Conservation (phyloP, 2,113 vertebrate genomes). For the Bubo blakistoni region DNA sequence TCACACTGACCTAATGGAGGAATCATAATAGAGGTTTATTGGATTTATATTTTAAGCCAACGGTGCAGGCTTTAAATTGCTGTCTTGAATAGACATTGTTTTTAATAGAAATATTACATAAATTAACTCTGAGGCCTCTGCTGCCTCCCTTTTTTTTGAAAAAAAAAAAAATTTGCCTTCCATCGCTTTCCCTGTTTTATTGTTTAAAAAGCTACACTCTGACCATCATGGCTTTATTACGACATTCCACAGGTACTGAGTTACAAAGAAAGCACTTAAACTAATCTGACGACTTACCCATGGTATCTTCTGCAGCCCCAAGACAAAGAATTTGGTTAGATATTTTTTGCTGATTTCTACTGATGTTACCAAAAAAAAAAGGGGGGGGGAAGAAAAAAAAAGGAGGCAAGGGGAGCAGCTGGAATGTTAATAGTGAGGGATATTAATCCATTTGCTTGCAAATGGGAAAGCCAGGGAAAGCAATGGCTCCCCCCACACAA, state of each 20-base stretch:
- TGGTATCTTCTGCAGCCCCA: conserved; percentile 43
- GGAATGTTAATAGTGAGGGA: not conserved
- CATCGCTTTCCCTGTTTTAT: not conserved
- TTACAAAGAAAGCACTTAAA: not conserved
- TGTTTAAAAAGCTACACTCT: not conserved
- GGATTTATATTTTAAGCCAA: not conserved
- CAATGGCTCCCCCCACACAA: accelerated
- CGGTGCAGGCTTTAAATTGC: not conserved
- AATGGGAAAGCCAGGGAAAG: not conserved
- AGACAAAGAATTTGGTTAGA: conserved; percentile 30
- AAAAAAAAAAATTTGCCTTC: not conserved
- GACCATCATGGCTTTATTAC: not conserved
- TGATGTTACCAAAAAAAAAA: not conserved
- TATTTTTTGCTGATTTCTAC: not conserved
- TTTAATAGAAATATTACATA: not conserved
- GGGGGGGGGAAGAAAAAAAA: no score
- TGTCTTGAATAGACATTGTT: not conserved
- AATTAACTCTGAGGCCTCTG: not conserved
- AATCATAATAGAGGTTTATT: not conserved
- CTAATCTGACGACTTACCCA: conserved; percentile 38
- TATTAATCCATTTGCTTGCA: not conserved
- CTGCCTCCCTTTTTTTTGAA: not conserved
- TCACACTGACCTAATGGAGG: not conserved
- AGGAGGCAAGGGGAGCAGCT: not conserved
- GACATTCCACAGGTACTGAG: not conserved